Evolutionary conservation across 2,113 vertebrate species (phyloP), one percentile per base, ranked within the genome.

Genomic region (Pyrgilauda ruficollis): DNA sequence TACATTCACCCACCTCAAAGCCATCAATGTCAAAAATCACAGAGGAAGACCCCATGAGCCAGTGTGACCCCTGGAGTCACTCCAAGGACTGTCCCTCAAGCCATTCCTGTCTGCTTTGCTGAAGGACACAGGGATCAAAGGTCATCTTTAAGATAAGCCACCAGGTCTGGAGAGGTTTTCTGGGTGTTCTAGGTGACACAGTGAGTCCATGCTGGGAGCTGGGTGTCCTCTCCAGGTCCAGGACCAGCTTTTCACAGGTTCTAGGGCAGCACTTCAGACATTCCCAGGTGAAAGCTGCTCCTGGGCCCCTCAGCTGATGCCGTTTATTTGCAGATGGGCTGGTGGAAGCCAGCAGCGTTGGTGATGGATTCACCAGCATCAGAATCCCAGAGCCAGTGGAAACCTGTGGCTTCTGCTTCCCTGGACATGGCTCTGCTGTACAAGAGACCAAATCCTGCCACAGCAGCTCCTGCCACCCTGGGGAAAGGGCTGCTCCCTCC

Each of bases 361-460:
- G 17, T 12, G 94, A 88, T 0, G 80, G 83, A 41, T 95, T 86
- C 49, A 59, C 84, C 0, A n/a, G 78, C 44, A 78, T 91, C 90
- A 96, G 82, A 43, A 72, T 76, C 4, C 96, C 98, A 1, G 98
- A 95, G 37, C 99, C 98, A 0, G 98, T 98, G 23, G 99, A 99
- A 96, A 99, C 98, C 4, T 99, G 98, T 22, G 96, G 98, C 77
- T 98, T 98, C 94, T 99, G 99, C 94, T 99, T 99, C 95, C 98
- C 98, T 0, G 98, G 99, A 23, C 97, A 98, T 2, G 88, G 95
- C 59, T 58, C 83, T 1, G 95, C 97, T 2, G 81, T 95, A 8
- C 97, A 93, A 74, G 97, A 95, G 90, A 97, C 75, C n/a, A 62
- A 87, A 5, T 30, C 79, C 0, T 58, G 82, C 9, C 94, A 13